These are phyloP conservation scores for Neolamprologus caudopunctatus DNA, from an alignment of 2,113 vertebrate species.

Conservation along the genomic window DNA sequence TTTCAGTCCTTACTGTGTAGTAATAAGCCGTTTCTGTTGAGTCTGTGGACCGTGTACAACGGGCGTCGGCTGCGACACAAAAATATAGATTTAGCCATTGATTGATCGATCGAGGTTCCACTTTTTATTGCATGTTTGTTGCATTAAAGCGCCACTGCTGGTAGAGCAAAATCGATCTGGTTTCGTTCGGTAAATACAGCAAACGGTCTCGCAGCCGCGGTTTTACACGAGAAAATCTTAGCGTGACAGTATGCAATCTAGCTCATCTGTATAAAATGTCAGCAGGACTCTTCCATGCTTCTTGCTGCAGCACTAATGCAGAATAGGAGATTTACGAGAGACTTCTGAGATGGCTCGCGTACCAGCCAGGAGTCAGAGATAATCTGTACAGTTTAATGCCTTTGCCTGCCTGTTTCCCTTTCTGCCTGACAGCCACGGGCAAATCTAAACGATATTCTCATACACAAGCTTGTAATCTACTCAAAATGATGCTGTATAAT, in stretches of 20 bases:
- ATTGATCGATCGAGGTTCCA: constrained; percentile 3
- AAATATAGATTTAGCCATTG: neutral
- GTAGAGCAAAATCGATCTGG: neutral
- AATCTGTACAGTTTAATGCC: constrained; percentile 42
- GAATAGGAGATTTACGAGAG: neutral
- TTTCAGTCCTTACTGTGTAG: constrained; percentile 51
- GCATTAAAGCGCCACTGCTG: constrained; percentile 3
- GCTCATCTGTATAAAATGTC: neutral
- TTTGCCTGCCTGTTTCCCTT: constrained; percentile 27
- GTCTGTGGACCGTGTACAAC: constrained; percentile 31
- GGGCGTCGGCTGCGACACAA: neutral
- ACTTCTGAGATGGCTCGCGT: neutral
- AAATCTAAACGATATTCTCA: neutral
- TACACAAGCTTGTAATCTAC: constrained; percentile 42
- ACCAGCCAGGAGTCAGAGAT: neutral
- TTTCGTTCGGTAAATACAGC: neutral
- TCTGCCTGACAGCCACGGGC: constrained; percentile 15
- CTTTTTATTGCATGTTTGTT: constrained; percentile 43
- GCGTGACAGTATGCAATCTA: constrained; percentile 13
- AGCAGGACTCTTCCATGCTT: neutral
- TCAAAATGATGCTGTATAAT: constrained; percentile 50
- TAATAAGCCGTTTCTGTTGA: constrained; percentile 46
- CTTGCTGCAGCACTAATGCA: neutral
- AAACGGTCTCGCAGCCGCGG: neutral
- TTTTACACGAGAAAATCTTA: neutral